Conservation (phyloP, 2,888 invertebrate genomes). For the Drosophila diplacantha region DNA sequence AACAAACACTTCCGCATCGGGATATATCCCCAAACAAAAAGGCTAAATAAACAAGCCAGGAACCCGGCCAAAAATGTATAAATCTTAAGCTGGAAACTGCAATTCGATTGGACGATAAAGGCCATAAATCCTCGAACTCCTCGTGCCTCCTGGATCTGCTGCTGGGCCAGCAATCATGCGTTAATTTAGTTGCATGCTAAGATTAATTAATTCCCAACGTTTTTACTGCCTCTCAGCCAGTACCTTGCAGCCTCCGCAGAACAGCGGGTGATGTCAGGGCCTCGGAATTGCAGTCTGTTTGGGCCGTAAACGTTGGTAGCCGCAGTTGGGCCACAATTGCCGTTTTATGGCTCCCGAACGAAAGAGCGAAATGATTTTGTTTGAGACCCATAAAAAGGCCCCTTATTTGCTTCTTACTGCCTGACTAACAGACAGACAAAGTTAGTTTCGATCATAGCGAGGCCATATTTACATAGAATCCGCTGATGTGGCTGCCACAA, state of each 20-base stretch:
- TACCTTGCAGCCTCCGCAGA: conserved; percentile 1
- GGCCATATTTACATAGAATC: conserved; percentile 60
- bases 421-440: conserved; percentile 23
- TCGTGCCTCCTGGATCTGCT: conserved; percentile 30
- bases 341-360: conserved; percentile 43
- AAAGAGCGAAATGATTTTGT: conserved; percentile 46
- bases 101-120: conserved; percentile 68
- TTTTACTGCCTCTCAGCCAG: conserved; percentile 51
- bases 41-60: conserved; percentile 29
- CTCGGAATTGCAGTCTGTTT: conserved; percentile 50
- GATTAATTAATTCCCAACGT: conserved; percentile 71
- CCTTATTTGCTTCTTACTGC: conserved; percentile 11
- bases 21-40: conserved; percentile 12
- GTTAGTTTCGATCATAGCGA: conserved; percentile 56
- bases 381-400: conserved; percentile 48
- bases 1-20: conserved; percentile 56
- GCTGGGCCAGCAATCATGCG: conserved; percentile 64
- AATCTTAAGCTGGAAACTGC: conserved; percentile 61
- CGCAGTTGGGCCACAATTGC: conserved; percentile 39
- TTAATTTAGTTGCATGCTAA: conserved; percentile 73
- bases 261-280: conserved; percentile 69
- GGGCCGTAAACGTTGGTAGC: conserved; percentile 33
- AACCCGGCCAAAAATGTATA: conserved; percentile 45
- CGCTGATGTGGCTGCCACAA: conserved; percentile 24
- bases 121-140: conserved; percentile 60